phyloP scores from a whole-genome alignment of 1,140 invertebrate genomes.

The Choristoneura fumiferana region DNA sequence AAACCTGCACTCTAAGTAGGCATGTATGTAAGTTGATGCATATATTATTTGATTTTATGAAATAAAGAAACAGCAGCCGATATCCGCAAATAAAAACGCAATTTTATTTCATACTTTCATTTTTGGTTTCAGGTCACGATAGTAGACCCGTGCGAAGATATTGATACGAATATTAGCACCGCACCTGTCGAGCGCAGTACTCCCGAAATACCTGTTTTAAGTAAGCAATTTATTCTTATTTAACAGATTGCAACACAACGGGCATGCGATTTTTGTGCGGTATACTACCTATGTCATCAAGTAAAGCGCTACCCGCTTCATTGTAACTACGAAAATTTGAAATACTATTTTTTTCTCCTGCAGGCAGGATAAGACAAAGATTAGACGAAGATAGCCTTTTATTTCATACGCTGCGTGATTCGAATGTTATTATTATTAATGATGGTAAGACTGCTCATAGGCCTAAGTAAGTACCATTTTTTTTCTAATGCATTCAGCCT shows the following conservation, averaged over 20 bases:
- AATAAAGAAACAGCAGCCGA: no score
- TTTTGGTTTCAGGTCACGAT: conserved; percentile 57
- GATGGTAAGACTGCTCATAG: conserved; percentile 93
- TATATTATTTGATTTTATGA: no score
- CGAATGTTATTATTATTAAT: conserved; percentile 94
- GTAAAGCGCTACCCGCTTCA: no score
- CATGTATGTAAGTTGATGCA: no score
- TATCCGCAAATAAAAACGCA: no score
- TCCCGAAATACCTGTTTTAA: conserved; percentile 34
- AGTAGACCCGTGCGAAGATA: conserved; percentile 51
- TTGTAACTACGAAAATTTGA: no score
- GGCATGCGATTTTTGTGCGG: no score
- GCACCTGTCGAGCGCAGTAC: conserved; percentile 26
- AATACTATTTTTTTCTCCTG: conserved; percentile 24
- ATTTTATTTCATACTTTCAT: no score
- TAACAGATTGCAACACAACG: no score
- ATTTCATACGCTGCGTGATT: conserved; percentile 94
- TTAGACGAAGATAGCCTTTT: conserved; percentile 84
- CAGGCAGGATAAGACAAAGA: conserved; percentile 46
- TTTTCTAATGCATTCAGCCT: no score
- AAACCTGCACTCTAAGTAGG: no score
- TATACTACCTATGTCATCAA: no score
- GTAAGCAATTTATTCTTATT: conserved; percentile 31
- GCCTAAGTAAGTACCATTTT: conserved; percentile 87
- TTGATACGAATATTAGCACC: conserved; percentile 45